Conservation (phyloP, 2,888 invertebrate species). For the Leptinotarsa haldemani region DNA sequence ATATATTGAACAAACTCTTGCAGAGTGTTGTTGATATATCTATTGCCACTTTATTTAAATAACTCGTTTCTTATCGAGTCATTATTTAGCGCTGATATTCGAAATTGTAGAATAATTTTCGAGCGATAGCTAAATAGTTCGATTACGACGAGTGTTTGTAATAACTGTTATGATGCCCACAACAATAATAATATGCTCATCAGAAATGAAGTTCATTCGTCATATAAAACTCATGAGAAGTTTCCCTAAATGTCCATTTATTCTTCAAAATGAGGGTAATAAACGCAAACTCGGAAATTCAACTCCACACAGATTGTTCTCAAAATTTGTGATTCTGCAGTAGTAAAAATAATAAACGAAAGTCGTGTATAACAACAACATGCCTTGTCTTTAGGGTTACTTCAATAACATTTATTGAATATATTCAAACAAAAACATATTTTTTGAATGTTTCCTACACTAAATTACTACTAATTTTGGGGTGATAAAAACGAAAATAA, state of each 20-base stretch:
- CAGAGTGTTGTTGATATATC: slow-evolving; percentile 20
- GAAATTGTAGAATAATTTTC: slow-evolving; percentile 1
- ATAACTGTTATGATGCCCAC: not conserved
- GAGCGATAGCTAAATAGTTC: slow-evolving; percentile 7
- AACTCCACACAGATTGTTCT: too few species aligned
- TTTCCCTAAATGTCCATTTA: not conserved
- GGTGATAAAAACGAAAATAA: too few species aligned
- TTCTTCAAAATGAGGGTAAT: too few species aligned
- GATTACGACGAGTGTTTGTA: not conserved
- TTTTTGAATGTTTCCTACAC: too few species aligned
- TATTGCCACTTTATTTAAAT: slow-evolving; percentile 1
- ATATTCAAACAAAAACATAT: too few species aligned
- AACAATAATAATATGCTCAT: not conserved
- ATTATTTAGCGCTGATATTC: slow-evolving; percentile 17
- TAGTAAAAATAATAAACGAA: too few species aligned
- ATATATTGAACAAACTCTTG: slow-evolving; percentile 1
- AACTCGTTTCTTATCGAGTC: slow-evolving; percentile 4
- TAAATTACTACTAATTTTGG: too few species aligned
- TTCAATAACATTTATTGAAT: too few species aligned
- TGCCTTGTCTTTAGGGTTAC: too few species aligned
- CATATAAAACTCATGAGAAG: not conserved
- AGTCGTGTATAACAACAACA: too few species aligned
- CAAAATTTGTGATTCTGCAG: too few species aligned
- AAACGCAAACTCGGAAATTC: too few species aligned
- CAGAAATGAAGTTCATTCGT: not conserved